Base-by-base conservation (phyloP, 2,888 invertebrate genomes). In the Poecilobothrus nobilitatus region DNA sequence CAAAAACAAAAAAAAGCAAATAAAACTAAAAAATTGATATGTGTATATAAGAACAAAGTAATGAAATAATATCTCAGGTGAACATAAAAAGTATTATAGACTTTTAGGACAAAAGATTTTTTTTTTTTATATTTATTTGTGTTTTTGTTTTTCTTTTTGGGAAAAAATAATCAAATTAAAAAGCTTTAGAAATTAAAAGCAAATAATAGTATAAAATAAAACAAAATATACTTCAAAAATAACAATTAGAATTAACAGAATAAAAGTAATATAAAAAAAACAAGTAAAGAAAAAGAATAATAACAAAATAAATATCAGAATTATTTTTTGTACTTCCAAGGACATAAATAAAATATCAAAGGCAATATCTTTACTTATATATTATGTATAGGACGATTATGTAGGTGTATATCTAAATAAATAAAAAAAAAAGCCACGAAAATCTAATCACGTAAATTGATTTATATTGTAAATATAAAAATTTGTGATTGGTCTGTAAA, bases 381-480 rank as follows among this genome's bases (percentile, higher is more conserved):
- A 9, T 53, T 53, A 53, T 18, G 53, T 27, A 5, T 27, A 27
- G 27, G 27, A 4, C n/a, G n/a, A n/a, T 4, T 27, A 27, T 27
- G 27, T 27, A 27, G 27, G 27, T 27, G 27, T 53, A 53, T 18
- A 15, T 53, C 53, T 18, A 37, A 37, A 8, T 10, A 37, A 10
- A 53, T 53, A 53, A 15, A 12, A 15, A 12, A 41, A 41, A 53
- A 53, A 53, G 53, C 53, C 18, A 53, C 53, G 18, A 53, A 53
- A 53, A 53, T n/a, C 53, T 53, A 53, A 53, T 53, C 53, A 53
- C 53, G 53, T 53, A 53, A 53, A 53, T 53, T 53, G 53, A 53
- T n/a, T 53, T 53, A 53, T 53, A 53, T 53, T 41, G 6, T 53
- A 18, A 18, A 6, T 18, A 53, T 53, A 53, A 53, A 53, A 53